Evolutionary conservation across 2,113 vertebrate genomes (phyloP).

Genomic region (Mungos mungo): DNA sequence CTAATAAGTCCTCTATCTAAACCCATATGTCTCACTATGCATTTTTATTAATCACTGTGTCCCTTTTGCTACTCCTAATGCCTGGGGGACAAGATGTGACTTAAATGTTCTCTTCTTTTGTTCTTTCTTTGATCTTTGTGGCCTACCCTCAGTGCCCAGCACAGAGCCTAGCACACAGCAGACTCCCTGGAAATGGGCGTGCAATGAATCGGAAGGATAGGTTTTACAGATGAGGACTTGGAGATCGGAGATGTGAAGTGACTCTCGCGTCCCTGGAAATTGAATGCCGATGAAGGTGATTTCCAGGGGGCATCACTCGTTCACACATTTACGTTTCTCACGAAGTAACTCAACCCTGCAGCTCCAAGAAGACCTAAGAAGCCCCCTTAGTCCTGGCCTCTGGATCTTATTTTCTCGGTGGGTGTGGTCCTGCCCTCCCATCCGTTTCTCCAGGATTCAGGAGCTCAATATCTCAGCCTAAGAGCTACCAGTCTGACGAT

Average conservation of each 20-base stretch:
- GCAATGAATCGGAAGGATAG: not conserved
- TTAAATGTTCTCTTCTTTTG: not conserved
- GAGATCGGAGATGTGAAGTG: not conserved
- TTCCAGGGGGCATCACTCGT: not conserved
- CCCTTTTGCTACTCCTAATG: not conserved
- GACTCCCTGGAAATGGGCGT: not conserved
- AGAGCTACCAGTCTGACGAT: not conserved
- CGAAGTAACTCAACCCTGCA: not conserved
- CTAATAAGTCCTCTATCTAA: not conserved
- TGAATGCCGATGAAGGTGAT: not conserved
- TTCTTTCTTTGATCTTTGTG: not conserved
- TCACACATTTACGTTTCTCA: not conserved
- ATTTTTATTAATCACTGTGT: not conserved
- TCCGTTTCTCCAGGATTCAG: not conserved
- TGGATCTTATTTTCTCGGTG: not conserved
- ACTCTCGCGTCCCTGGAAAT: not conserved
- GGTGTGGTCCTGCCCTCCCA: not conserved
- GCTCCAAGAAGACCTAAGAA: not conserved
- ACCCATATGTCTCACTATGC: not conserved
- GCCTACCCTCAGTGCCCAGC: not conserved
- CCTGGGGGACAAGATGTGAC: not conserved
- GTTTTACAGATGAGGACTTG: not conserved
- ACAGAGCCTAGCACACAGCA: not conserved
- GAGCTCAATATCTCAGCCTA: not conserved
- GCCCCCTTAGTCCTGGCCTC: not conserved